Conservation (phyloP, 2,888 invertebrate genomes). For the Hipparchia semele region DNA sequence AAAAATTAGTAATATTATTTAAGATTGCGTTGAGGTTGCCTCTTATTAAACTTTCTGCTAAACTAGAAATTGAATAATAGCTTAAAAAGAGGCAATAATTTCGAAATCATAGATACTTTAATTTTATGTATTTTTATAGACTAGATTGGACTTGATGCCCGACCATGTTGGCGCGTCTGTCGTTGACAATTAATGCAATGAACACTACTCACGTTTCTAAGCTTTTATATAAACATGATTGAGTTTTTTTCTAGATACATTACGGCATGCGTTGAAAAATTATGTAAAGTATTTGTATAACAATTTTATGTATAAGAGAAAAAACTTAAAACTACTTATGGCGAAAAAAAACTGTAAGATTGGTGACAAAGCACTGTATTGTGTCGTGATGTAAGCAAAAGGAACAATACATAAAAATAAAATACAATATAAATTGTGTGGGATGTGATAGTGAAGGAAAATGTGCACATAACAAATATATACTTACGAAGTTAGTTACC, state of each 20-base stretch:
- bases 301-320: background rate
- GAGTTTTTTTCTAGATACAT: background rate
- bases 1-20: too few relatives aligned
- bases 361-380: too few relatives aligned
- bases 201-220: background rate
- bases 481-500: constrained; percentile 5
- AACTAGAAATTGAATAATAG: too few relatives aligned
- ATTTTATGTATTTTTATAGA: background rate
- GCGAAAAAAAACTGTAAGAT: too few relatives aligned
- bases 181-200: constrained; percentile 2
- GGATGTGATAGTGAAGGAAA: constrained; percentile 2
- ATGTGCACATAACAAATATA: background rate
- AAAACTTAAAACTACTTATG: too few relatives aligned
- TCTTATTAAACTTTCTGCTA: too few relatives aligned
- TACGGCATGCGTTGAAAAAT: background rate
- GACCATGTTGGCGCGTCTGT: background rate
- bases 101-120: too few relatives aligned
- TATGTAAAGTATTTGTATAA: background rate
- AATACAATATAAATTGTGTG: background rate
- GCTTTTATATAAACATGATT: constrained; percentile 1
- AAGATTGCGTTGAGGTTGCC: too few relatives aligned
- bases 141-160: background rate
- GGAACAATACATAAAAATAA: background rate
- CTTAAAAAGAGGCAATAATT: too few relatives aligned
- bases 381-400: background rate